Base-by-base conservation (phyloP, 2,888 invertebrate genomes). In the Drosophila nr. perissopoda region DNA sequence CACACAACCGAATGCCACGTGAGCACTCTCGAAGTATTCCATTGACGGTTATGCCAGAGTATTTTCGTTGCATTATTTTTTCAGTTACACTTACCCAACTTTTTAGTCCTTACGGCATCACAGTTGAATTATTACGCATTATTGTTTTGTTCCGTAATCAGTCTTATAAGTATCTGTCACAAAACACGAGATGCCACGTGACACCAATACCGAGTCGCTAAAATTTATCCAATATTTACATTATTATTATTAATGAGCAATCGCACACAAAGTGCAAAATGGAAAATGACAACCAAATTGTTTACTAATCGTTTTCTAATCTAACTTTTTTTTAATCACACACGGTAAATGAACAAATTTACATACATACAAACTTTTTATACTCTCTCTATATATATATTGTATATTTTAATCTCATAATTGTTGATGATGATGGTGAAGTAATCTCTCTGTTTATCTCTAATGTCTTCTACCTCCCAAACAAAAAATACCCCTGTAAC, bases 361-460 rank as follows among this genome's bases (percentile, higher is more conserved):
- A 76, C 73, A 82, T 73, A 71, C 68, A 65, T 69, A 45, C 38
- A 59, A 73, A 78, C 56, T 54, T 73, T 64, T 74, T 34, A 61
- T 73, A 73, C 74, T 81, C 69, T 72, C 45, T 73, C 33, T 81
- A 49, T 45, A 58, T 61, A 71, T 51, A 70, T 73, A 79, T 58
- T 54, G 63, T 66, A 78, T 73, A 89, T 89, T 80, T 87, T 73
- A 79, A 82, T 65, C 69, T 83, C 86, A 73, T 88, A 90, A 86
- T 86, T 86, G 86, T 89, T 89, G 81, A 90, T 90, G 88, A 90
- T 88, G 90, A 87, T 86, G 87, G 83, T 83, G 81, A 90, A 87
- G 85, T 90, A 90, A 79, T 89, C 51, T 90, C 76, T 90, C 73
- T 90, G 74, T 87, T 89, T 85, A 83, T 89, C 78, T 84, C 74